phyloP scores from a whole-genome alignment of 2,113 vertebrate genomes.

The Xiphias gladius region DNA sequence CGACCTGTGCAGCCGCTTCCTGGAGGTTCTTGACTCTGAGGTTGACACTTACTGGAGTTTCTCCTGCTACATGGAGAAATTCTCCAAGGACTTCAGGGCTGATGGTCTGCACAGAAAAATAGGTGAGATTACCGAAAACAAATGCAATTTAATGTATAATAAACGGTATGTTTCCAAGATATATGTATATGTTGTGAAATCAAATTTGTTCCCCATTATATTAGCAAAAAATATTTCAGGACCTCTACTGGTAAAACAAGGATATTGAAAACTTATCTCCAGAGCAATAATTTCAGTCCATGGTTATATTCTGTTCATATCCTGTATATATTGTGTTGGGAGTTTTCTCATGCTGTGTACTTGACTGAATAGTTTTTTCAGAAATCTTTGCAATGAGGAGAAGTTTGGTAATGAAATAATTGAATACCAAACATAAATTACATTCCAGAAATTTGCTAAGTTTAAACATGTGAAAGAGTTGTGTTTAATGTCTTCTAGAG shows the following conservation, averaged over 20 bases:
- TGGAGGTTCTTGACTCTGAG: conserved; percentile 87
- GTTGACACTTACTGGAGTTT: conserved; percentile 88
- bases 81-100: conserved; percentile 84
- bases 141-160: not conserved
- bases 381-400: not conserved
- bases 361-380: not conserved
- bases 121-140: conserved; percentile 61
- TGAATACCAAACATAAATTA: not conserved
- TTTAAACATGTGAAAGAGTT: not conserved
- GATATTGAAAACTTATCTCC: not conserved
- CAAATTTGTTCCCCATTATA: not conserved
- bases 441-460: not conserved
- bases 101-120: conserved; percentile 86
- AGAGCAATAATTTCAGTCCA: not conserved
- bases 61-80: conserved; percentile 86
- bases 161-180: not conserved
- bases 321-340: too few species aligned
- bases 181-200: not conserved
- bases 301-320: not conserved
- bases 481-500: conserved; percentile 72
- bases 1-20: conserved; percentile 87
- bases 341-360: not conserved
- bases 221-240: not conserved
- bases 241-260: conserved; percentile 44
- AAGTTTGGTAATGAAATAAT: not conserved